A percentile compares a stretch with the other conserved stretches of the same genome.
Conservation (phyloP, 2,888 invertebrate genomes). For the Cosmia trapezina region DNA sequence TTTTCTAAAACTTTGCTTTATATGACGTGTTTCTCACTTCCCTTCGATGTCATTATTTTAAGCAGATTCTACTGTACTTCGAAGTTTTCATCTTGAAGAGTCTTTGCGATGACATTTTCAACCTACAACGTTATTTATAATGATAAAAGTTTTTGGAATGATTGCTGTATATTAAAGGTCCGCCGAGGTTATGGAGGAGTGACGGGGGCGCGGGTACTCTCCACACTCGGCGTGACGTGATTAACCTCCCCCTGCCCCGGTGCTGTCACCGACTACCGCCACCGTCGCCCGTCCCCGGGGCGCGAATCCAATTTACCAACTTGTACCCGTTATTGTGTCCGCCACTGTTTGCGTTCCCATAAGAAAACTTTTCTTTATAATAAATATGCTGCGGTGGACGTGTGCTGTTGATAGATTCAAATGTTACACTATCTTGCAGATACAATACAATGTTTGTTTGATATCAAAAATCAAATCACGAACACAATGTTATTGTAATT, state of each 20-base stretch:
- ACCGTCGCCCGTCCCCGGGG: conserved; percentile 78
- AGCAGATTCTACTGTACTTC: neutral
- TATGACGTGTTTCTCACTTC: no score
- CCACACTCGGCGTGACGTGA: conserved; percentile 65
- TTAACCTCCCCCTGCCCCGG: conserved; percentile 59
- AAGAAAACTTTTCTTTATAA: conserved; percentile 77
- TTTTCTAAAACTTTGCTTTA: no score
- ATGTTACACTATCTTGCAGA: conserved; percentile 27
- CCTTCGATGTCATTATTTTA: no score
- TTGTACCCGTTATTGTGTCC: conserved; percentile 84
- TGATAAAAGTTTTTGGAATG: conserved; percentile 26
- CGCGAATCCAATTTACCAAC: conserved; percentile 86
- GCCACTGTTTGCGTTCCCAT: conserved; percentile 73
- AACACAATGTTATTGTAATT: conserved; percentile 11
- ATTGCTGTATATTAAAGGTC: conserved; percentile 32
- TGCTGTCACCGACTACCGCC: conserved; percentile 60
- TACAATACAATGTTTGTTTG: neutral
- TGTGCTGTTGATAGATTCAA: conserved; percentile 54
- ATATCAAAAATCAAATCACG: conserved; percentile 20
- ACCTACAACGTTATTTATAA: conserved; percentile 25
- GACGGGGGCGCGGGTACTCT: conserved; percentile 49
- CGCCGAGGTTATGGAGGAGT: conserved; percentile 44
- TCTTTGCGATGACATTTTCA: conserved; percentile 23
- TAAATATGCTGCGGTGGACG: conserved; percentile 71
- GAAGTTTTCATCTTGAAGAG: conserved; percentile 38